A percentile compares a stretch with the other conserved stretches of the same genome.
These are phyloP conservation scores for Odobenus rosmarus DNA, from an alignment of 2,113 vertebrate genomes.

Conservation along the genomic window DNA sequence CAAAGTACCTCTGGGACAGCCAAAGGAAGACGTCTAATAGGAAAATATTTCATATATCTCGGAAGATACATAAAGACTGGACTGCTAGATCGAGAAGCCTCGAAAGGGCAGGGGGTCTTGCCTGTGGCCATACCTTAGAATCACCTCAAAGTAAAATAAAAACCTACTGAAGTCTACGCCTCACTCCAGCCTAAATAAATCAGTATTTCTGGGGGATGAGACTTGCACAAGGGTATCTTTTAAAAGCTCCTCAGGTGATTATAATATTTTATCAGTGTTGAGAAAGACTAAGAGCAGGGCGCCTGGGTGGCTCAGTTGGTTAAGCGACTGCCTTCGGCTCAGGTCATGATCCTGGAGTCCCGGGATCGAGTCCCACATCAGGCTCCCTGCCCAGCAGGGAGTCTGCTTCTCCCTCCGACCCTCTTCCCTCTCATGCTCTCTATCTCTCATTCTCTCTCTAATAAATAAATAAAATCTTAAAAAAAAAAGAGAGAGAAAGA, in stretches of 20 bases:
- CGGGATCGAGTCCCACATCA: too few relatives aligned
- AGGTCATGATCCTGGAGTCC: too few relatives aligned
- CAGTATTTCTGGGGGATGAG: not conserved
- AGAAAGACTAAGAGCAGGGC: not conserved
- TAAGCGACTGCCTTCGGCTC: too few relatives aligned
- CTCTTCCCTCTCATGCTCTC: too few relatives aligned
- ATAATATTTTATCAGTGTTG: not conserved
- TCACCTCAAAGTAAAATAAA: not conserved
- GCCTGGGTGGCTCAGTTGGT: too few relatives aligned
- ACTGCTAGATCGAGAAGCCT: not conserved
- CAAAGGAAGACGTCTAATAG: not conserved
- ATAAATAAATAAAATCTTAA: too few relatives aligned
- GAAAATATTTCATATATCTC: not conserved
- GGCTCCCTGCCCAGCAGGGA: too few relatives aligned
- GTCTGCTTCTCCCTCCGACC: too few relatives aligned
- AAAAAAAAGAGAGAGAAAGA: too few relatives aligned
- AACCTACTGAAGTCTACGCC: not conserved
- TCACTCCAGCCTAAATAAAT: not conserved
- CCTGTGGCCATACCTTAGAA: not conserved
- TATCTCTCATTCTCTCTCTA: too few relatives aligned
- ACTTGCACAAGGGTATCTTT: not conserved
- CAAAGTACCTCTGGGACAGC: not conserved
- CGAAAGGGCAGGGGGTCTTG: not conserved
- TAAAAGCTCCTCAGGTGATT: not conserved
- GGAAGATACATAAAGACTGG: not conserved